Evolutionary conservation across 2,888 invertebrate genomes (phyloP), one percentile per base, ranked within the genome.

Genomic region (Sminthurides aquaticus): DNA sequence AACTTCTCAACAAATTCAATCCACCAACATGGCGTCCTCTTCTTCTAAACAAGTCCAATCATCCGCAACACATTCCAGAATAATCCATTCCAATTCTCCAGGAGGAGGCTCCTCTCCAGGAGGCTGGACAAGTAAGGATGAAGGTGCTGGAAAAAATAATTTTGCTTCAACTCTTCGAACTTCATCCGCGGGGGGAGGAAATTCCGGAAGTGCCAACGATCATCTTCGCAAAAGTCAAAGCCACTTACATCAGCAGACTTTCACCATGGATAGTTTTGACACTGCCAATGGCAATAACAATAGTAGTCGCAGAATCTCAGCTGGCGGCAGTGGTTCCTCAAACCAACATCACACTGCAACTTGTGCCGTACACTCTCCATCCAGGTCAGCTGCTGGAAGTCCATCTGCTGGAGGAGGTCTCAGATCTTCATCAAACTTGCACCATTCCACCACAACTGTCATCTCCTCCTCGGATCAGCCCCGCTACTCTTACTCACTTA

Each of bases 131-230:
- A 69, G 69, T 62, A 49, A 67, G 20, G 67, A 70, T 60, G 72
- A 71, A 49, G 70, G 72, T 15, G 71, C 64, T 15, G 64, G 67
- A 0, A 67, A 69, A 61, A 68, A 63, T 60, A n/a, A 60, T 11
- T 72, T 72, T 65, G 72, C 72, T 1, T 67, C 67, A 11, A 64
- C 67, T 24, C 60, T 74, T 15, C 49, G 73, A 57, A 57, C 24
- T 24, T 34, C 43, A 11, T 34, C 43, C 43, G 43, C 43, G 15
- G n/a, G n/a, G n/a, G 43, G 43, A 34, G 15, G 8, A 34, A 34
- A 5, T 34, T 34, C 43, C 43, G 43, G 43, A 11, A 11, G 8
- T 5, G n/a, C n/a, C n/a, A n/a, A n/a, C n/a, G 43, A 34, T 15
- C 5, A 15, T 15, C 43, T 34, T 34, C 43, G 43, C 15, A 34